A percentile compares a stretch with the other conserved stretches of the same genome.
Conservation (phyloP, 2,888 invertebrate species). For the Amaurobius ferox region DNA sequence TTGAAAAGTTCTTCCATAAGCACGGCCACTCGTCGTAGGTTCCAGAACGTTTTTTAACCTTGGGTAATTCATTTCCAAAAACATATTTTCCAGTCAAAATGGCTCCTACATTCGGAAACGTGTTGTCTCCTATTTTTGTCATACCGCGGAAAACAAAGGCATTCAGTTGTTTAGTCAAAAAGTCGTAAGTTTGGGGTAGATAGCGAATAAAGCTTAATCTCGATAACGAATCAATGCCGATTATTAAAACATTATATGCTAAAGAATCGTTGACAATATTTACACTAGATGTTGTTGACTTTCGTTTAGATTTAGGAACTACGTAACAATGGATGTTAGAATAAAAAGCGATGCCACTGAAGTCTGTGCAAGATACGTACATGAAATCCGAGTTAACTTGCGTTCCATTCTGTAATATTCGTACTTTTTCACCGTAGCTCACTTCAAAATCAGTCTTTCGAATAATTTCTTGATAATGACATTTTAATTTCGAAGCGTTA, state of each 20-base stretch:
- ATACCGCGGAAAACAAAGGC: slow-evolving; percentile 78
- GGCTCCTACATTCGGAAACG: slow-evolving; percentile 92
- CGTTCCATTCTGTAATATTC: slow-evolving; percentile 33
- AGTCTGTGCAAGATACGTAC: slow-evolving; percentile 66
- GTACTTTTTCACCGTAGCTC: slow-evolving; percentile 1
- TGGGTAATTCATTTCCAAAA: slow-evolving; percentile 39
- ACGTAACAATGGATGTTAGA: slow-evolving; percentile 64
- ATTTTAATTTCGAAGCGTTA: slow-evolving; percentile 1
- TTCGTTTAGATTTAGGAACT: neutral
- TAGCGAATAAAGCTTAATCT: slow-evolving; percentile 90
- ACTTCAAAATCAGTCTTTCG: slow-evolving; percentile 40
- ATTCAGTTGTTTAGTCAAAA: slow-evolving; percentile 81
- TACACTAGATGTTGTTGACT: neutral
- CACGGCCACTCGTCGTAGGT: slow-evolving; percentile 89
- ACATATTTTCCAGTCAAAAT: slow-evolving; percentile 83
- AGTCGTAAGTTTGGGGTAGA: slow-evolving; percentile 85
- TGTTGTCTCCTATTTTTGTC: slow-evolving; percentile 95
- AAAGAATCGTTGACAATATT: neutral
- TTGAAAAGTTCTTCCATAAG: slow-evolving; percentile 88
- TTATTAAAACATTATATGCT: slow-evolving; percentile 79
- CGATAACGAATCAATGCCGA: slow-evolving; percentile 92
- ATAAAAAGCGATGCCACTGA: slow-evolving; percentile 61
- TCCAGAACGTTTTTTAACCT: slow-evolving; percentile 76
- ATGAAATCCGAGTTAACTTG: slow-evolving; percentile 49
- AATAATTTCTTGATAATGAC: slow-evolving; percentile 49